Evolutionary conservation across 1,140 invertebrate species (phyloP).

Genomic region (Microplitis demolitor): DNA sequence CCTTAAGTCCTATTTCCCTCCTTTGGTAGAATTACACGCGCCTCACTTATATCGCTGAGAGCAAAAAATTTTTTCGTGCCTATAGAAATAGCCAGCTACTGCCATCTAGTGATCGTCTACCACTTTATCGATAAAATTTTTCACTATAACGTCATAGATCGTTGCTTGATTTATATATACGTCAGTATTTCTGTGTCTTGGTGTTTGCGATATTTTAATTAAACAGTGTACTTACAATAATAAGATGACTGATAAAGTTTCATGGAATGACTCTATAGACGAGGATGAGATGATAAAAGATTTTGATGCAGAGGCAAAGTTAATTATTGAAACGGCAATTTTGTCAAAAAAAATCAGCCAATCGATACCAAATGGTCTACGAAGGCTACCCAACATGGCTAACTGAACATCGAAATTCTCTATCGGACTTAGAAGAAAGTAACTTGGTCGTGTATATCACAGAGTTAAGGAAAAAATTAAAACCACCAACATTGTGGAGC

Average conservation of each 20-base stretch:
- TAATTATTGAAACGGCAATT: conserved; percentile 3
- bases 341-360: neutral
- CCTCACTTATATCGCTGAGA: no score
- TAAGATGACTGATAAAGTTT: neutral
- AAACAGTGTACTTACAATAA: neutral
- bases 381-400: neutral
- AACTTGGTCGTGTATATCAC: neutral
- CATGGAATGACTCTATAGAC: neutral
- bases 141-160: no score
- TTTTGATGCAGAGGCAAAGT: neutral
- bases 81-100: no score
- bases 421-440: neutral
- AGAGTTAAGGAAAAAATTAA: neutral
- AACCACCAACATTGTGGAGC: neutral
- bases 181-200: no score
- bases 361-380: neutral
- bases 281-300: neutral
- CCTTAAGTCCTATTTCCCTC: no score
- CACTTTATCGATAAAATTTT: no score
- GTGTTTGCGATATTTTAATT: no score
- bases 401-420: conserved; percentile 3
- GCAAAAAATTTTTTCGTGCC: no score
- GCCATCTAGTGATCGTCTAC: no score
- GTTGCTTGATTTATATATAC: no score
- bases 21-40: no score